Conservation (phyloP, 1,140 invertebrate genomes). For the Cherax quadricarinatus region DNA sequence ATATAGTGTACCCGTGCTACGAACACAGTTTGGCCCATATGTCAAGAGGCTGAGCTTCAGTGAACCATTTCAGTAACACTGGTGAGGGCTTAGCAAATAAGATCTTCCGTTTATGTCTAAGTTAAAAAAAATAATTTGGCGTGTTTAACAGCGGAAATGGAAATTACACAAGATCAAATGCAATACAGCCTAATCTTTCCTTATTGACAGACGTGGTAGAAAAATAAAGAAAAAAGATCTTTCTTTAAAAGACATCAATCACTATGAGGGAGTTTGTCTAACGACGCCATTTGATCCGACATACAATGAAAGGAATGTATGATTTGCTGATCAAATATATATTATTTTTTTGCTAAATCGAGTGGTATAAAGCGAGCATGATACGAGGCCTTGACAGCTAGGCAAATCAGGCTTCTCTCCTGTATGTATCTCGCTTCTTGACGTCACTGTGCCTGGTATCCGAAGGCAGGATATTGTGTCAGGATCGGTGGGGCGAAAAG, state of each 20-base stretch:
- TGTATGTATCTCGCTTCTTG: background rate
- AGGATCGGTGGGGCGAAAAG: constrained; percentile 45
- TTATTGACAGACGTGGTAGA: background rate
- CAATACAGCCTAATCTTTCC: background rate
- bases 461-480: constrained; percentile 42
- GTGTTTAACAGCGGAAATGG: background rate
- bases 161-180: background rate
- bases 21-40: no score
- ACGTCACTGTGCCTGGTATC: constrained; percentile 2
- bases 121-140: background rate
- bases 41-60: no score
- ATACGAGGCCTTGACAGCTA: background rate
- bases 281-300: constrained; percentile 2
- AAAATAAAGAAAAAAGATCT: no score
- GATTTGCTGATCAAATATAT: background rate
- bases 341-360: background rate
- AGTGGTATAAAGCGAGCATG: background rate
- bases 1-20: no score
- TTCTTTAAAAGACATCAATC: background rate
- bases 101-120: no score
- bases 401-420: background rate
- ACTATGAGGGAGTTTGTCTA: background rate
- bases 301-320: background rate
- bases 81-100: no score
- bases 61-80: no score